Percentiles rank a stretch among this genome's conserved stretches.
These are phyloP conservation scores for Urechis unicinctus DNA, from an alignment of 2,888 invertebrate species.

Conservation along the genomic window DNA sequence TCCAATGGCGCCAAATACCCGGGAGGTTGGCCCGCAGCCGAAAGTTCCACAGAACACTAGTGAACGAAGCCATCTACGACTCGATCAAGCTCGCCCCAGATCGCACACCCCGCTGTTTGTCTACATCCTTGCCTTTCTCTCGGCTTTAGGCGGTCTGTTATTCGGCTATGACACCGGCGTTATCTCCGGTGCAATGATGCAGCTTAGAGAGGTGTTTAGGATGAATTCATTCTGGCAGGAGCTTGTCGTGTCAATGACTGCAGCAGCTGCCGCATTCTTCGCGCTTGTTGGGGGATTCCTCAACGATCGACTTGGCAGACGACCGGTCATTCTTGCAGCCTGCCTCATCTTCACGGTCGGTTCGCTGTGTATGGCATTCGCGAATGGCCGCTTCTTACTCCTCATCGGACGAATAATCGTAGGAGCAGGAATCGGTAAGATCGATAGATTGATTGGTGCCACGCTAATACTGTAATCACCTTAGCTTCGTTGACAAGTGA, in stretches of 20 bases:
- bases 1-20: too few relatives aligned
- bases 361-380: conserved; percentile 4
- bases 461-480: too few relatives aligned
- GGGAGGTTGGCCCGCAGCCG: too few relatives aligned
- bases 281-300: conserved; percentile 41
- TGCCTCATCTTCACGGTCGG: conserved; percentile 4
- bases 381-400: conserved; percentile 2
- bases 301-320: conserved; percentile 54
- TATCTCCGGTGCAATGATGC: conserved; percentile 54
- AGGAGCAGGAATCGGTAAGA: conserved; percentile 22
- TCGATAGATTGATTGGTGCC: too few relatives aligned
- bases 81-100: background rate
- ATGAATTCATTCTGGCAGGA: conserved; percentile 5
- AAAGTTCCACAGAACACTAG: too few relatives aligned
- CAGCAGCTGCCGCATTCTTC: conserved; percentile 41
- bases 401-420: conserved; percentile 7
- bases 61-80: background rate
- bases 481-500: too few relatives aligned
- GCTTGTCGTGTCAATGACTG: conserved; percentile 1
- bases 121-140: conserved; percentile 32
- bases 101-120: too few relatives aligned
- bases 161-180: conserved; percentile 59
- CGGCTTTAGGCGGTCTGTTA: conserved; percentile 52
- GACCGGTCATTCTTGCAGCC: conserved; percentile 39
- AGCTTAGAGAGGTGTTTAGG: conserved; percentile 29